Base-by-base conservation (phyloP, 2,113 vertebrate genomes). In the Chloropsis hardwickii region DNA sequence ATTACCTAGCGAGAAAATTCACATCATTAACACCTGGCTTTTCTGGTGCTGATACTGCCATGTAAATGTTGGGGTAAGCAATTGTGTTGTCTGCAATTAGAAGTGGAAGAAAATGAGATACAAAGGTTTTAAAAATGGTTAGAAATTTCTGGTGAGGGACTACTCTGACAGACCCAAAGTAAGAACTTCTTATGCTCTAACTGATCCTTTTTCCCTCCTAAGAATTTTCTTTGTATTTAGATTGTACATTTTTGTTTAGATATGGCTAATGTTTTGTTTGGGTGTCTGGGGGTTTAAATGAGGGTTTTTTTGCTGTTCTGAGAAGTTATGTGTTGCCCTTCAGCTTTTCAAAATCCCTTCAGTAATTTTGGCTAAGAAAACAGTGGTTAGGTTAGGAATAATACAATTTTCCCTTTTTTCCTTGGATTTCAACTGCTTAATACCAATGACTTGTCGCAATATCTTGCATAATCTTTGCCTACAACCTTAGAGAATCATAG, bases 21-120 rank as follows among this genome's bases (percentile, higher is more conserved):
- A 98, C 99, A 4, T 98, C 99, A 10, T 98, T 99, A 64, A 99
- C 98, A 4, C 98, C 98, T 42, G 99, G 98, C 2, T 99, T 99
- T 97, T 99, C 99, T 96, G 99, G 98, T 51, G 48, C 27, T 86
- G 47, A 40, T 3, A 8, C 21, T 71, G 21, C 6, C 15, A 39
- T 3, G 2, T 40, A 72, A 58, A 47, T 31, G 5, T 2, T 72
- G 37, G 12, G 3, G 3, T 50, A 81, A 67, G 14, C 6, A 31
- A 18, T 2, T 17, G 3, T 31, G 14, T 15, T 64, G 5, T 22
- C 33, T 81, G 10, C 18, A 60, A 39, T 51, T 67, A 79, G 23
- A 44, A 88, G 45, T 51, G 25, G 6, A 67, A 78, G 23, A 18
- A 86, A 93, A 81, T 6, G 8, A 76, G 25, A 42, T 22, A 40